phyloP scores from a whole-genome alignment of 1,140 invertebrate genomes.

The Heliothis virescens region DNA sequence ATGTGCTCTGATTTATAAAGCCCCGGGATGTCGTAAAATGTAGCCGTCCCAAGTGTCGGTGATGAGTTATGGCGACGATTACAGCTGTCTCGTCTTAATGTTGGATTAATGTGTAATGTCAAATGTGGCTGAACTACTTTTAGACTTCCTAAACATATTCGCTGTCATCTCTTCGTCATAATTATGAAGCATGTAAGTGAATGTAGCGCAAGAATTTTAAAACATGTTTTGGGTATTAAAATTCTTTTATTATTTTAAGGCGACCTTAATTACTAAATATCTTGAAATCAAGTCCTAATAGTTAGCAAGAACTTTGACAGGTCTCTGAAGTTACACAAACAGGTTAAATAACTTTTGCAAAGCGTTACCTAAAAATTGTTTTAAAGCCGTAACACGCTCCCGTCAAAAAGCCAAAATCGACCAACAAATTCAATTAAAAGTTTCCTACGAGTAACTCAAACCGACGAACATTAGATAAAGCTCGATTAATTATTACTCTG shows the following conservation, averaged over 20 bases:
- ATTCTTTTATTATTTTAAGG: neutral
- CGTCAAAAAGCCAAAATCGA: slow-evolving; percentile 83
- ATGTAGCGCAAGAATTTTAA: neutral
- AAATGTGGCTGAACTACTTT: slow-evolving; percentile 23
- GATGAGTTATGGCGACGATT: slow-evolving; percentile 33
- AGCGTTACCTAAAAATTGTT: slow-evolving; percentile 76
- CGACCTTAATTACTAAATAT: slow-evolving; percentile 11
- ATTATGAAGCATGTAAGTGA: slow-evolving; percentile 3
- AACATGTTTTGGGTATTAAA: neutral
- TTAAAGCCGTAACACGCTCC: slow-evolving; percentile 67
- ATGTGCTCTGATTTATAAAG: slow-evolving; percentile 47
- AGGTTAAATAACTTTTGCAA: slow-evolving; percentile 68
- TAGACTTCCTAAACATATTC: slow-evolving; percentile 28
- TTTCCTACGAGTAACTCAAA: slow-evolving; percentile 76
- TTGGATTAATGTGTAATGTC: slow-evolving; percentile 32
- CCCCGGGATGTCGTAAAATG: slow-evolving; percentile 31
- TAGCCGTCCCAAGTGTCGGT: slow-evolving; percentile 16
- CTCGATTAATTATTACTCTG: slow-evolving; percentile 80
- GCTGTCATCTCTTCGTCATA: neutral
- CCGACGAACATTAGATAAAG: slow-evolving; percentile 78
- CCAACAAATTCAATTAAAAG: slow-evolving; percentile 84
- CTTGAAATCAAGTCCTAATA: slow-evolving; percentile 22
- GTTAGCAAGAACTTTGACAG: slow-evolving; percentile 33
- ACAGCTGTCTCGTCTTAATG: slow-evolving; percentile 22
- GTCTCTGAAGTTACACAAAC: slow-evolving; percentile 53